Conservation (phyloP, 2,113 vertebrate genomes). For the Dipodomys ordii region DNA sequence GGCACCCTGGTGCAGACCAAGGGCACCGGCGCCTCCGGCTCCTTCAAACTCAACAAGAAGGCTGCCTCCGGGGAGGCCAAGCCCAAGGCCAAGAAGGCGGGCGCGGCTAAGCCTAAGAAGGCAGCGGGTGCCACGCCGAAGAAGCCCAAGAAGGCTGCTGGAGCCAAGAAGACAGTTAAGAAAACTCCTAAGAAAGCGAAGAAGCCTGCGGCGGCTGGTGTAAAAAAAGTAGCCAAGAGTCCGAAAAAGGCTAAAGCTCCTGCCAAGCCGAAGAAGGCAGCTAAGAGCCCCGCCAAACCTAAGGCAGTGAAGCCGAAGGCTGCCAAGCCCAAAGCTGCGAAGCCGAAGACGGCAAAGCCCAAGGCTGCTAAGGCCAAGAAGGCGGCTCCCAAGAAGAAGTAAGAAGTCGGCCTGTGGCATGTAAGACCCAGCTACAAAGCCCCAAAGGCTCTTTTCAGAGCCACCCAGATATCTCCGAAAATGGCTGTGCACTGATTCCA, state of each 20-base stretch:
- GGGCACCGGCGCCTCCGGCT: conserved; percentile 84
- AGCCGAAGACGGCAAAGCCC: conserved; percentile 61
- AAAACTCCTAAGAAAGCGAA: conserved; percentile 75
- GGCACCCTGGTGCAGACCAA: conserved; percentile 82
- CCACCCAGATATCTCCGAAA: conserved; percentile 69
- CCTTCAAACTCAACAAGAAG: conserved; percentile 83
- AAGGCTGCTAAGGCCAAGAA: conserved; percentile 82
- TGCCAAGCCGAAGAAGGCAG: conserved; percentile 68
- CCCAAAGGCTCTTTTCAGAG: conserved; percentile 87
- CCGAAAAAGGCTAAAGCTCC: conserved; percentile 63
- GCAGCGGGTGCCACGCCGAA: not conserved
- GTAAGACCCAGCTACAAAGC: not conserved
- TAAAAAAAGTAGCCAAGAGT: conserved; percentile 75
- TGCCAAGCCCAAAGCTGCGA: conserved; percentile 62
- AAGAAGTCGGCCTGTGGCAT: not conserved
- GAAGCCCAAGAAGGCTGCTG: conserved; percentile 65
- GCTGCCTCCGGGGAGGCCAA: conserved; percentile 46
- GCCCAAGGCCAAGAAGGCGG: conserved; percentile 66
- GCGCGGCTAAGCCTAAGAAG: conserved; percentile 41
- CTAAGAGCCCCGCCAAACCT: conserved; percentile 77
- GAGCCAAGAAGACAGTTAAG: conserved; percentile 11
- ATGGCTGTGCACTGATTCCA: not conserved
- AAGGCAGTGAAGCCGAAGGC: conserved; percentile 82
- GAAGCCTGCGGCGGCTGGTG: not conserved
- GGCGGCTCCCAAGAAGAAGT: conserved; percentile 82